These are phyloP conservation scores for Mellivora capensis DNA, from an alignment of 2,113 vertebrate species.

Conservation along the genomic window DNA sequence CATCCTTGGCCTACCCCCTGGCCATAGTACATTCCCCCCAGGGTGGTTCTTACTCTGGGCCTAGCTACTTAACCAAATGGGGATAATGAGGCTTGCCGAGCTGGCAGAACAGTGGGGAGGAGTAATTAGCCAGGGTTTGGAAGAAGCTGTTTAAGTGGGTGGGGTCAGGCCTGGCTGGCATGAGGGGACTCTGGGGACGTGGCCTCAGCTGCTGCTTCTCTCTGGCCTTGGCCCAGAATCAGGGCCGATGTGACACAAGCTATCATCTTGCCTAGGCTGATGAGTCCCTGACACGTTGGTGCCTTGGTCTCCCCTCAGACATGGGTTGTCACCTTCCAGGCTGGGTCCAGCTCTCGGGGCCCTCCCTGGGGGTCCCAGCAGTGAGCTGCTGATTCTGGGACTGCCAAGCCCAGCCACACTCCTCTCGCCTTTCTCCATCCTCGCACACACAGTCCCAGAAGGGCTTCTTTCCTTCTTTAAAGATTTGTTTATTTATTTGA, in stretches of 20 bases:
- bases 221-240: not conserved
- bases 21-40: not conserved
- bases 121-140: slow-evolving; percentile 11
- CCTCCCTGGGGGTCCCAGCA: too few species aligned
- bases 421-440: not conserved
- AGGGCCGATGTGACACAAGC: not conserved
- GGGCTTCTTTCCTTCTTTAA: not conserved
- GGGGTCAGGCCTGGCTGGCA: not conserved
- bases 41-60: not conserved
- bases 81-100: slow-evolving; percentile 28
- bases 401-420: not conserved
- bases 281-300: not conserved
- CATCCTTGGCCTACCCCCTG: too few species aligned
- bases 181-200: not conserved
- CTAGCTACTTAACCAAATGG: slow-evolving; percentile 24
- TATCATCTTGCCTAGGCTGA: not conserved
- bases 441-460: not conserved
- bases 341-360: not conserved
- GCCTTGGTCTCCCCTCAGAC: not conserved
- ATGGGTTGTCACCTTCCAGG: not conserved
- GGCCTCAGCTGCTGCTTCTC: not conserved
- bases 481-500: not conserved
- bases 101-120: not conserved
- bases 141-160: slow-evolving; percentile 25
- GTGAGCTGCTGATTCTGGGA: not conserved